phyloP scores from a whole-genome alignment of 2,888 invertebrate genomes.

The Meghimatium bilineatum region DNA sequence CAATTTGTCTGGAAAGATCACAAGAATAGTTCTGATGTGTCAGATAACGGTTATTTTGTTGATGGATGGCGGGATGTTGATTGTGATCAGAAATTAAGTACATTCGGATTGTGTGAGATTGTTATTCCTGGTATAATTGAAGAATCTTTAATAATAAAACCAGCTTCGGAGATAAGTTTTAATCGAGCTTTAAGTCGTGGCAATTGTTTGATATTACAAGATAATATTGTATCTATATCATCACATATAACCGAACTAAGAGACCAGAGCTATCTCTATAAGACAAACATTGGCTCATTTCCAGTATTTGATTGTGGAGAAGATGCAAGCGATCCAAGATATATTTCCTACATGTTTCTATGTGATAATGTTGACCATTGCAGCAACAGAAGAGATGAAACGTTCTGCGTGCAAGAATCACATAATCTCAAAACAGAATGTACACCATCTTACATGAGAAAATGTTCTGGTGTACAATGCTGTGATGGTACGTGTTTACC shows the following conservation, averaged over 20 bases:
- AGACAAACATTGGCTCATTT: neutral
- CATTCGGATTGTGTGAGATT: too few relatives aligned
- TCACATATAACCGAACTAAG: neutral
- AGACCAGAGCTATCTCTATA: neutral
- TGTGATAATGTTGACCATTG: conserved; percentile 20
- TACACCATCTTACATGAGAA: neutral
- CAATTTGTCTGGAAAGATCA: too few relatives aligned
- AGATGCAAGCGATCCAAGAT: neutral
- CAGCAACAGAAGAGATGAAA: neutral
- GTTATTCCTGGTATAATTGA: too few relatives aligned
- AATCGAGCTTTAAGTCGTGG: neutral
- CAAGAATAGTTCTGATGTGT: too few relatives aligned
- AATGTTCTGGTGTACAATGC: neutral
- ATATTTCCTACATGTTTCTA: conserved; percentile 2
- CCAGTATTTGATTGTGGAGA: conserved; percentile 7
- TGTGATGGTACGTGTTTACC: neutral
- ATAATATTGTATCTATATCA: neutral
- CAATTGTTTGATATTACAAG: neutral
- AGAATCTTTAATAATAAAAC: too few relatives aligned
- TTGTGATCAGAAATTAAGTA: too few relatives aligned
- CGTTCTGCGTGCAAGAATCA: neutral
- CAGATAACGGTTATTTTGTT: too few relatives aligned
- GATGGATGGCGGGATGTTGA: too few relatives aligned
- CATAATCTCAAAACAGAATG: neutral
- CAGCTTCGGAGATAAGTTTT: neutral